These are phyloP conservation scores for Cepaea hortensis DNA, from an alignment of 2,888 invertebrate genomes.

Conservation along the genomic window DNA sequence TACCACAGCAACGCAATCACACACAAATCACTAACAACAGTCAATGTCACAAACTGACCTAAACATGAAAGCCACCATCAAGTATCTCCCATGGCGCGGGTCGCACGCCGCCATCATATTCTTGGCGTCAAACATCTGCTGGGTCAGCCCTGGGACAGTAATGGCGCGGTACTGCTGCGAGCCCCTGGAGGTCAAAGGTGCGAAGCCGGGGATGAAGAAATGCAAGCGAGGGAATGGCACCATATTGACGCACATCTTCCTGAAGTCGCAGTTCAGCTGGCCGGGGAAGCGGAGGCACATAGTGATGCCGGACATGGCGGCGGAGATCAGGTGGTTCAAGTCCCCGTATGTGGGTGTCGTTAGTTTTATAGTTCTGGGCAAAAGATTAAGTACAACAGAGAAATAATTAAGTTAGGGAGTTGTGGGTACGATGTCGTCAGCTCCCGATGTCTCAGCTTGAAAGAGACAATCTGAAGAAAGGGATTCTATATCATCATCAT, in stretches of 20 bases:
- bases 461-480: too few relatives aligned
- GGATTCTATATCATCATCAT: not conserved
- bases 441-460: not conserved
- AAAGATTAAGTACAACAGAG: not conserved
- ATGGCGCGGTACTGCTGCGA: constrained; percentile 74
- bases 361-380: constrained; percentile 41
- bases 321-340: constrained; percentile 47
- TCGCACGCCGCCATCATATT: constrained; percentile 99
- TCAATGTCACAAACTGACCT: constrained; percentile 16
- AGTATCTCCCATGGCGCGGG: constrained; percentile 88
- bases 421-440: not conserved
- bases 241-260: constrained; percentile 47
- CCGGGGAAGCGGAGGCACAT: constrained; percentile 47
- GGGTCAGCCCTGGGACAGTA: constrained; percentile 75
- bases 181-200: constrained; percentile 74
- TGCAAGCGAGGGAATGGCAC: constrained; percentile 45
- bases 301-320: constrained; percentile 48
- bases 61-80: constrained; percentile 83
- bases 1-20: not conserved
- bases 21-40: not conserved
- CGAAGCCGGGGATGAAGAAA: constrained; percentile 60
- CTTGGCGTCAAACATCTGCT: constrained; percentile 95
- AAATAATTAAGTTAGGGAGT: not conserved
- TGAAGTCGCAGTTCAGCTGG: constrained; percentile 45
- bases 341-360: constrained; percentile 45